Evolutionary conservation across 2,888 invertebrate genomes (phyloP), one percentile per base, ranked within the genome.

Genomic region (Tachina fera): DNA sequence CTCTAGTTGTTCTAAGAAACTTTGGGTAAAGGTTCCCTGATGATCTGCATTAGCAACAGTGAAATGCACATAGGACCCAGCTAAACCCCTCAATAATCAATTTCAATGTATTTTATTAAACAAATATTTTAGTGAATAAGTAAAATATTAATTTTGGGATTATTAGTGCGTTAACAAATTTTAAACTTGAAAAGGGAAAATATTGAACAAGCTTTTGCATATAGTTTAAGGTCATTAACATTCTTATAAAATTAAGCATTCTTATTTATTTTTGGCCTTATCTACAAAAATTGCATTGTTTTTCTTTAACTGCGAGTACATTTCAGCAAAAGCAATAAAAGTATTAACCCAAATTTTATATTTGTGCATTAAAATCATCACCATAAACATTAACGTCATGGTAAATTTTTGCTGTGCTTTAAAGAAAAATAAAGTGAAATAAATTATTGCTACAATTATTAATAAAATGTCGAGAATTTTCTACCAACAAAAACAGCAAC

Each of bases 321-420:
- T 71, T 76, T 83, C 77, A 77, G 39, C 77, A 72, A 43, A 72
- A 67, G 77, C 83, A 83, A 83, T 83, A 83, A 83, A 77, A 83
- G 56, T 83, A 83, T 83, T 83, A 77, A 83, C 83, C 83, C 71
- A 83, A 83, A 77, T 83, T 77, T 72, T 19, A 60, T 41, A 72
- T 83, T 49, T 72, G 1, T 63, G n/a, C 76, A 76, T 71, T 76
- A 71, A 76, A 74, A 71, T 61, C 63, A 58, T 63, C 49, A 22
- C 39, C 71, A 77, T 43, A 49, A 63, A 47, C 74, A 63, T 63
- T 43, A 79, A 11, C 56, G 78, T 79, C 63, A 47, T 71, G 13
- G 13, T 56, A 56, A 31, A 60, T 43, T 83, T 58, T 58, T 31
- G 16, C 16, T 51, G 16, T 45, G 45, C 19, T 65, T 47, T 16